Evolutionary conservation across 2,113 vertebrate genomes (phyloP), one percentile per base, ranked within the genome.

Genomic region (Dipodomys ordii): DNA sequence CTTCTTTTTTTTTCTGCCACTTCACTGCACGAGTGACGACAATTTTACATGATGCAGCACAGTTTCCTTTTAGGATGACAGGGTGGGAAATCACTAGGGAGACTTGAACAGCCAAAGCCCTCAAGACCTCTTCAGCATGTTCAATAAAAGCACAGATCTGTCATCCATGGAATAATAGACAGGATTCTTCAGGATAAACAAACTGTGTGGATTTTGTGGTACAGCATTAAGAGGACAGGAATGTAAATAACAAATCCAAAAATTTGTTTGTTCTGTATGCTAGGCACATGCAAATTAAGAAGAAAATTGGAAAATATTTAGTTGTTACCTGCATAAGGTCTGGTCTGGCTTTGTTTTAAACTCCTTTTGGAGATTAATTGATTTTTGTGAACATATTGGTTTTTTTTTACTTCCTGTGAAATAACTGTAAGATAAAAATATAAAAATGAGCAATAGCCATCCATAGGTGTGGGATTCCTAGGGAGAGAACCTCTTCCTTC

Each of bases 111-210:
- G 53, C 53, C 78, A 87, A 94, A 95, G 4, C 32, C 78, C 27
- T 82, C 49, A 64, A 72, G 23, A 72, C 72, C 78, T 94, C 78
- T 97, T 46, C 32, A 81, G 39, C 68, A 85, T 35, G 19, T 87
- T 74, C 73, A 71, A 69, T 93, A 93, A 96, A 95, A 92, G 84
- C 20, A 94, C 30, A 95, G 78, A 77, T 90, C 94, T 94, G 83
- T 94, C 49, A 95, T 72, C 25, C 90, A 87, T 92, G 87, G 69
- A 35, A 9, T 67, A 80, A 90, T 12, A 64, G 74, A 73, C 25
- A 67, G 35, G 27, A 62, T 2, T 95, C 22, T 93, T 57, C 76
- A 87, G 87, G 30, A 78, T 25, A 30, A 88, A 71, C 22, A 96
- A 39, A 60, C 83, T 80, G 2, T 65, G 78, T 18, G 64, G 76